phyloP scores from a whole-genome alignment of 2,888 invertebrate genomes.

The Aproaerema taeniolella region DNA sequence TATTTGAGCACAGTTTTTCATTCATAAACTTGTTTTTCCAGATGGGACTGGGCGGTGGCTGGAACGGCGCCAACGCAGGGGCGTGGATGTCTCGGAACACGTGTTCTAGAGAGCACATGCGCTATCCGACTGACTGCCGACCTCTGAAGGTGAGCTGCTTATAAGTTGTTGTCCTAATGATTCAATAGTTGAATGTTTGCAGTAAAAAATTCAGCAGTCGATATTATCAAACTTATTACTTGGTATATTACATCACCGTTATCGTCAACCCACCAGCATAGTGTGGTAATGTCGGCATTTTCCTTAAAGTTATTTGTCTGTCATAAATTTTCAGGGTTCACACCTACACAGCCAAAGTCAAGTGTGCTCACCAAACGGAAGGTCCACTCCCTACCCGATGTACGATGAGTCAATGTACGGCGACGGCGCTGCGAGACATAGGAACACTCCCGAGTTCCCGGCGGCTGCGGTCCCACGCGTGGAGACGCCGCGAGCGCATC shows the following conservation, averaged over 20 bases:
- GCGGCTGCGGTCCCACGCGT: conserved; percentile 25
- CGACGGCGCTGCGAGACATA: conserved; percentile 34
- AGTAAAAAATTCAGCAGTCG: no score
- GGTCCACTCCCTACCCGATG: conserved; percentile 53
- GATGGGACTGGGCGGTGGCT: conserved; percentile 54
- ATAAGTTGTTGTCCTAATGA: no score
- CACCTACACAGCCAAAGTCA: conserved; percentile 45
- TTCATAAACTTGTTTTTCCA: conserved; percentile 28
- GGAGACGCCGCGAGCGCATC: conserved; percentile 24
- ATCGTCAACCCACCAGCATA: no score
- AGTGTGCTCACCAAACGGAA: conserved; percentile 50
- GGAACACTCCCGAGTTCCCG: conserved; percentile 38
- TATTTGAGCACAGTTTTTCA: no score
- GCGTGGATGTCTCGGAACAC: conserved; percentile 50
- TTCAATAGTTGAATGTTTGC: no score
- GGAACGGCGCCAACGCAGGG: conserved; percentile 44
- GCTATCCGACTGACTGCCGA: conserved; percentile 56
- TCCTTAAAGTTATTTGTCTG: no score
- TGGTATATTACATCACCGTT: no score
- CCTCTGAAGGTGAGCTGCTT: conserved; percentile 60
- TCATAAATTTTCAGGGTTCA: conserved; percentile 45
- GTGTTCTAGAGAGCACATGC: conserved; percentile 56
- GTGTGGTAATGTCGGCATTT: no score
- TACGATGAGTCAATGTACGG: conserved; percentile 53
- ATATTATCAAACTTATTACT: no score